These are phyloP conservation scores for Microplitis mediator DNA, from an alignment of 1,140 invertebrate genomes.

Conservation along the genomic window DNA sequence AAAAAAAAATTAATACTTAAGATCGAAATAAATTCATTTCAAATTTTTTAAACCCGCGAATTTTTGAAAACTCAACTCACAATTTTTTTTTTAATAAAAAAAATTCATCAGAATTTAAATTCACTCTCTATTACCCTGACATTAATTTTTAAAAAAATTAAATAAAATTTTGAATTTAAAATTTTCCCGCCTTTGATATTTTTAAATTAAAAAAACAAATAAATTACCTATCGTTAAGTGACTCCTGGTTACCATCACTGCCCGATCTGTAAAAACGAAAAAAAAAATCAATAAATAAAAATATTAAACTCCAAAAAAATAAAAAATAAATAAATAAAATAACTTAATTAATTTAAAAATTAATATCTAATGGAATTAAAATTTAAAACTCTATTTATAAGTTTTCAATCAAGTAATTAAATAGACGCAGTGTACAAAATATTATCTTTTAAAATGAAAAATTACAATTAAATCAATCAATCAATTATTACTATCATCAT, in stretches of 20 bases:
- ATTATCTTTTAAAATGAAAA: too few species aligned
- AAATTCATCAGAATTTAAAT: not conserved
- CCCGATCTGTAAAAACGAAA: constrained; percentile 53
- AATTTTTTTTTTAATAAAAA: not conserved
- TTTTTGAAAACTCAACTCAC: not conserved
- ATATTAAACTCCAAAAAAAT: constrained; percentile 29
- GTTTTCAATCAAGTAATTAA: too few species aligned
- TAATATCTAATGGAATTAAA: not conserved
- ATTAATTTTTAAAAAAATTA: not conserved
- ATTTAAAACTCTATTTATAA: not conserved
- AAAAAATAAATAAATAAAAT: not conserved
- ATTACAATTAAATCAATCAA: not conserved
- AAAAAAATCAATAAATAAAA: constrained; percentile 50
- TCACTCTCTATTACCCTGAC: not conserved
- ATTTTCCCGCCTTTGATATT: constrained; percentile 23
- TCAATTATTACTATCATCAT: not conserved
- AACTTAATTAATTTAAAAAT: not conserved
- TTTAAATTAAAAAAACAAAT: constrained; percentile 20
- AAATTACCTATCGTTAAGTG: constrained; percentile 59
- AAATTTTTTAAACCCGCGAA: not conserved
- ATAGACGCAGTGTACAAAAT: too few species aligned
- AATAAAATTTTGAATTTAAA: not conserved
- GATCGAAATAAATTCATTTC: not conserved
- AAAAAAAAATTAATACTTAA: constrained; percentile 32
- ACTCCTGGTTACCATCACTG: constrained; percentile 50